Base-by-base conservation (phyloP, 2,888 invertebrate genomes). In the Cremastinae sp. region DNA sequence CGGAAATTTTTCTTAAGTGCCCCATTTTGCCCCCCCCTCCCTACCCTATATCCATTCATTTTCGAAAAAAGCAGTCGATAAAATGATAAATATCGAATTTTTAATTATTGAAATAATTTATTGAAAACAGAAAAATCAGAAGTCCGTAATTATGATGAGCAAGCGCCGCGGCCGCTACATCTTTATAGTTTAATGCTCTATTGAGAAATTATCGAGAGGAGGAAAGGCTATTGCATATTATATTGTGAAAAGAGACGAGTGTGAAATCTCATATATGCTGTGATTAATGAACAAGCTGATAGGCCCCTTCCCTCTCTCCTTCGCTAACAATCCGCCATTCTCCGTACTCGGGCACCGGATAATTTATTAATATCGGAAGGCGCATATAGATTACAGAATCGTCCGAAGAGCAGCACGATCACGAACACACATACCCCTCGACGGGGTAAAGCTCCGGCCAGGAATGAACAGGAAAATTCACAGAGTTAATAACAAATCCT, bases 281-380 rank as follows among this genome's bases (percentile, higher is more conserved):
- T 86, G 86, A 86, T 86, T 86, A 86, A 86, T 85, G 86, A 81
- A 82, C 81, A 80, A 80, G 83, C 82, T 86, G 84, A 85, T 83
- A 83, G 79, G 79, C 80, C 68, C 39, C 39, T 16, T 4, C 28
- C 41, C 61, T 8, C 12, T 20, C 16, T 16, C 14, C 1, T 53
- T 20, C 22, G 28, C 28, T 22, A 28, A 28, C 28, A 28, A 28
- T 28, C 28, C 28, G 28, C 22, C 28, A 53, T 53, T 39, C 53
- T 65, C 41, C 75, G 35, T 43, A 53, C 58, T 72, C 76, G 70
- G 71, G 47, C 65, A 14, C 58, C 73, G 77, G 83, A 84, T 86
- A 86, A 86, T 86, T 86, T 86, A 86, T 86, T 86, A 86, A 86
- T 84, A 85, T 84, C 80, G 81, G 82, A 84, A 82, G 81, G 74